Percentiles rank a stretch among this genome's conserved stretches.
Evolutionary conservation across 2,888 invertebrate genomes (phyloP).

Genomic region (Meiosimyza platycephala): DNA sequence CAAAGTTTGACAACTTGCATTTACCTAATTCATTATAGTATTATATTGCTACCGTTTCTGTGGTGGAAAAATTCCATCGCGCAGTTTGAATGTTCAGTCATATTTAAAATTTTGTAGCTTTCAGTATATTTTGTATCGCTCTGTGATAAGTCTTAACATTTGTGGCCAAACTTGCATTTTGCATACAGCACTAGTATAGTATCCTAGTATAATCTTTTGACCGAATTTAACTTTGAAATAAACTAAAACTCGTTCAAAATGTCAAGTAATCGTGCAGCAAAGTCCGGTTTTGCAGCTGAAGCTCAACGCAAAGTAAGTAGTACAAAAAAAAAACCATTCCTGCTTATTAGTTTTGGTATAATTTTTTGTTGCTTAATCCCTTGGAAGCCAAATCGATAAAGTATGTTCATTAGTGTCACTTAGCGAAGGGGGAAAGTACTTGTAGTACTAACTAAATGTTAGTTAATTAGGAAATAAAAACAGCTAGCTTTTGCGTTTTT

Average conservation of each 20-base stretch:
- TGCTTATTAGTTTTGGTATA: not conserved
- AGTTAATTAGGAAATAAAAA: too few species aligned
- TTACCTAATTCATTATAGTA: too few species aligned
- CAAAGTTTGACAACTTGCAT: too few species aligned
- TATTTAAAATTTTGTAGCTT: conserved; percentile 50
- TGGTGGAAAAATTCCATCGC: not conserved
- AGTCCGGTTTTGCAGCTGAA: conserved; percentile 91
- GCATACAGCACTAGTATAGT: conserved; percentile 31
- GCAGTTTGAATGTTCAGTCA: conserved; percentile 40
- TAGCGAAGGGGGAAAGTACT: not conserved
- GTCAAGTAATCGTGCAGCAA: conserved; percentile 67
- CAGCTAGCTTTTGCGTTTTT: too few species aligned
- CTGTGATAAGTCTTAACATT: conserved; percentile 55
- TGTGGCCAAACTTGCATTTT: conserved; percentile 49
- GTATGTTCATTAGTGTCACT: not conserved
- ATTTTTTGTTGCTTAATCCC: not conserved
- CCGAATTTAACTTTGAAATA: conserved; percentile 33
- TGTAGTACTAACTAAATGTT: too few species aligned
- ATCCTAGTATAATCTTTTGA: conserved; percentile 22
- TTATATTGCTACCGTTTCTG: too few species aligned
- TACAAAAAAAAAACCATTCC: not conserved
- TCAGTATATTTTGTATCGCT: conserved; percentile 47
- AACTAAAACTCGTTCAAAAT: conserved; percentile 62
- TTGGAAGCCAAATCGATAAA: too few species aligned
- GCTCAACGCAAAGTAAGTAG: conserved; percentile 90